Base-by-base conservation (phyloP, 1,140 invertebrate genomes). In the Parapsyche elsis region DNA sequence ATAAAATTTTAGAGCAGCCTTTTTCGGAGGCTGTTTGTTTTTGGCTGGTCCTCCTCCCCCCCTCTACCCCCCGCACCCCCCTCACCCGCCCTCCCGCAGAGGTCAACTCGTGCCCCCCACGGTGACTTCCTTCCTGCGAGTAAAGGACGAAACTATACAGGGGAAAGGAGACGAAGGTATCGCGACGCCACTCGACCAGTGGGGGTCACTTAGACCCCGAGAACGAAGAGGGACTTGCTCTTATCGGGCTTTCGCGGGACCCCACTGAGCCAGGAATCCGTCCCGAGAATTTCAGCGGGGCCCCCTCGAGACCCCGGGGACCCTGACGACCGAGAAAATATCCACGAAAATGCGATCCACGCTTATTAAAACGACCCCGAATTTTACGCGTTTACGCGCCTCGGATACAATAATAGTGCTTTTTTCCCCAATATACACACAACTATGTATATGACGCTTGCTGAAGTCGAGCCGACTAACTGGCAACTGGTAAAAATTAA, bases 161-260 rank as follows among this genome's bases (percentile, higher is more conserved):
- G 16, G 16, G 76, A 19, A 19, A 44, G 16, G 19, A 30, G 23
- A 71, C 70, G 49, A 53, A 2, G 12, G 12, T 53, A 53, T 14
- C 16, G 49, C 49, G 49, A 53, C 21, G 14, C 21, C 61, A 67
- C 1, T 21, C 53, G 53, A 5, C 53, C 19, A 57, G 85, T 85
- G 77, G 84, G 86, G 84, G 86, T 86, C 86, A 86, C 86, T 7
- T 53, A 38, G 75, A 44, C 49, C 79, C 81, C 46, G 76, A 45
- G 12, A 74, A 67, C 59, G 74, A 30, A 80, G 53, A 76, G 78
- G 45, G 81, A 81, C 59, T 26, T 70, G 70, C 74, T 38, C 30
- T 79, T 80, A 75, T 44, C 19, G 30, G n/a, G 49, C 30, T 12
- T 9, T 14, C 19, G 53, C 12, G 70, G 61, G 75, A 44, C 49